Percentiles rank a stretch among this genome's conserved stretches.
Evolutionary conservation across 1,140 invertebrate species (phyloP).

Genomic region (Fopius arisanus): DNA sequence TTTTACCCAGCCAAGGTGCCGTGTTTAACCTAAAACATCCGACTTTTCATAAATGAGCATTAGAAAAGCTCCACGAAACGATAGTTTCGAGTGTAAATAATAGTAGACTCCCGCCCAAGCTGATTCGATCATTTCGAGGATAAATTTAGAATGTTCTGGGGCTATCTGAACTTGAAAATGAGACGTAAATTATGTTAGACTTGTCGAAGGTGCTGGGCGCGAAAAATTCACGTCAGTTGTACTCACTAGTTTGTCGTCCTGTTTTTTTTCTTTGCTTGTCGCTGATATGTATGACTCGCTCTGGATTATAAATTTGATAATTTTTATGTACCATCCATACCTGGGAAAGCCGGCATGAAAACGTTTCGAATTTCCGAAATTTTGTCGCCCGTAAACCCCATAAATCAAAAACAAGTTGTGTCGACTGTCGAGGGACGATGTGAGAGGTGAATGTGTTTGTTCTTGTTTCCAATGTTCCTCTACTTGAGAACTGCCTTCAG

Average conservation of each 20-base stretch:
- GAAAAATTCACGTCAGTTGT: neutral
- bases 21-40: too few species aligned
- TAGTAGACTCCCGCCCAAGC: neutral
- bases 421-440: neutral
- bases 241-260: neutral
- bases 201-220: neutral
- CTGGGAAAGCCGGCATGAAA: neutral
- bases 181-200: neutral
- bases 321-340: neutral
- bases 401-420: neutral
- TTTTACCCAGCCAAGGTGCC: too few species aligned
- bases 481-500: neutral
- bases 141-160: neutral
- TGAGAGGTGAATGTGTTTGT: too few species aligned
- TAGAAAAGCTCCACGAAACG: neutral
- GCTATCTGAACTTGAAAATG: neutral
- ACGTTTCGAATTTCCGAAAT: neutral
- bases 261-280: neutral
- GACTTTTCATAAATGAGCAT: too few species aligned
- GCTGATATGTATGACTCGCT: neutral
- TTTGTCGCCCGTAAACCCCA: neutral
- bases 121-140: neutral
- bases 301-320: neutral
- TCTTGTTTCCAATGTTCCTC: neutral
- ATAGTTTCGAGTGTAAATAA: neutral